Conservation (phyloP, 2,888 invertebrate genomes). For the Toxonevra muliebris region DNA sequence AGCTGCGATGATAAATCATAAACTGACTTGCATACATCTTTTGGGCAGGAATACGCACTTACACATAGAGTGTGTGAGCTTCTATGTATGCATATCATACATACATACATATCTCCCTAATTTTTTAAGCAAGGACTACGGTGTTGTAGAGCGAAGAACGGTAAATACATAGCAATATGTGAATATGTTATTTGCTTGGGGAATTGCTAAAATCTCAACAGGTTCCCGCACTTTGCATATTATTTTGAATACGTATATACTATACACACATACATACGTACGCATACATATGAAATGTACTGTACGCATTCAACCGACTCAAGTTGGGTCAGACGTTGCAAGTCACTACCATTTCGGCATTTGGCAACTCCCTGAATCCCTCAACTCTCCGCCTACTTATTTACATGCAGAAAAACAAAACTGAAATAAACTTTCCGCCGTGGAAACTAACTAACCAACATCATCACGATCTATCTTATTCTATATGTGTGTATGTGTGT, state of each 20-base stretch:
- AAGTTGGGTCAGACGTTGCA: conserved; percentile 23
- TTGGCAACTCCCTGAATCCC: conserved; percentile 6
- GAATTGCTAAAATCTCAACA: conserved; percentile 65
- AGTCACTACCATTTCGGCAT: conserved; percentile 3
- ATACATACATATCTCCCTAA: too few relatives aligned
- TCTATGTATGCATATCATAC: too few relatives aligned
- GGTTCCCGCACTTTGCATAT: conserved; percentile 63
- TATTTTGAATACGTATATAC: conserved; percentile 23
- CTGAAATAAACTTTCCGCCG: not conserved
- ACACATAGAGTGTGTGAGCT: too few relatives aligned
- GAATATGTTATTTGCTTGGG: conserved; percentile 63
- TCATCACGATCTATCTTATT: too few relatives aligned
- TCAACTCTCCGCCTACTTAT: conserved; percentile 9
- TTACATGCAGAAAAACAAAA: conserved; percentile 12
- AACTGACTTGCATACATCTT: too few relatives aligned
- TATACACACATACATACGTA: too few relatives aligned
- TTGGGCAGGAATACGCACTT: too few relatives aligned
- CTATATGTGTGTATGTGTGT: not conserved
- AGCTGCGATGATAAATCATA: too few relatives aligned
- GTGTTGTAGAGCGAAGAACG: not conserved
- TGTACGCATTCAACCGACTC: not conserved
- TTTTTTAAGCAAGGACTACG: too few relatives aligned
- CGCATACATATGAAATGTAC: not conserved
- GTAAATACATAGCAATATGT: conserved; percentile 44
- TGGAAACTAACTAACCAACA: too few relatives aligned